A percentile compares a stretch with the other conserved stretches of the same genome.
Evolutionary conservation across 2,797 vertebrate species (phyloP).

Genomic region (Muraenolepis orangiensis): DNA sequence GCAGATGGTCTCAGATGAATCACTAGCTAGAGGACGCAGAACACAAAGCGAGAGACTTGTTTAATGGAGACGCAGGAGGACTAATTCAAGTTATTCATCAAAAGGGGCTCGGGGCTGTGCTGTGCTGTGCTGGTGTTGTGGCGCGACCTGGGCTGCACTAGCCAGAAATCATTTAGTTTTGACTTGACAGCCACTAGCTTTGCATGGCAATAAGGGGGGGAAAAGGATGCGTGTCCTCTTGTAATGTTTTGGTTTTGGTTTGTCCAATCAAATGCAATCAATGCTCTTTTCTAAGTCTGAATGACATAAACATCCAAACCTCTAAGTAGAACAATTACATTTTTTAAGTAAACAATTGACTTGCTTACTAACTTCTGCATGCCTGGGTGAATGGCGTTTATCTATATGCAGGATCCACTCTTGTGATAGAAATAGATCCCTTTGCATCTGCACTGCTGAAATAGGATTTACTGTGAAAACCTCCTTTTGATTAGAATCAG

Average conservation of each 20-base stretch:
- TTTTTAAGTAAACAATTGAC: conserved; percentile 12
- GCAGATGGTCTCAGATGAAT: conserved; percentile 31
- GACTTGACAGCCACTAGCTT: conserved; percentile 24
- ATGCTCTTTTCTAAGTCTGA: not conserved
- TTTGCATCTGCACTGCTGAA: conserved; percentile 46
- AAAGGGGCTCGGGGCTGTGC: conserved; percentile 15
- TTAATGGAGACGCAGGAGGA: conserved; percentile 34
- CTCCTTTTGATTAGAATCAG: conserved; percentile 54
- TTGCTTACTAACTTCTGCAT: conserved; percentile 18
- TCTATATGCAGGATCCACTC: conserved; percentile 16
- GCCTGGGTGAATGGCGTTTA: conserved; percentile 26
- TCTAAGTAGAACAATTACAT: not conserved
- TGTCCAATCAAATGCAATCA: not conserved
- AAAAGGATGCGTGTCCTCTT: not conserved
- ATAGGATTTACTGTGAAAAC: conserved; percentile 57
- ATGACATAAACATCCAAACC: not conserved
- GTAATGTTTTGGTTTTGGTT: not conserved
- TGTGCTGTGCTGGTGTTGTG: conserved; percentile 29
- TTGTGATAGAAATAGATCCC: conserved; percentile 11
- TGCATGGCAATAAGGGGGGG: not conserved
- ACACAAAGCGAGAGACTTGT: conserved; percentile 25
- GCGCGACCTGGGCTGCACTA: conserved; percentile 28
- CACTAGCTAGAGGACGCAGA: conserved; percentile 29
- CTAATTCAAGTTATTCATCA: conserved; percentile 43
- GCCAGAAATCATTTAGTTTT: conserved; percentile 39